Base-by-base conservation (phyloP, 2,888 invertebrate genomes). In the Drosophila dives region DNA sequence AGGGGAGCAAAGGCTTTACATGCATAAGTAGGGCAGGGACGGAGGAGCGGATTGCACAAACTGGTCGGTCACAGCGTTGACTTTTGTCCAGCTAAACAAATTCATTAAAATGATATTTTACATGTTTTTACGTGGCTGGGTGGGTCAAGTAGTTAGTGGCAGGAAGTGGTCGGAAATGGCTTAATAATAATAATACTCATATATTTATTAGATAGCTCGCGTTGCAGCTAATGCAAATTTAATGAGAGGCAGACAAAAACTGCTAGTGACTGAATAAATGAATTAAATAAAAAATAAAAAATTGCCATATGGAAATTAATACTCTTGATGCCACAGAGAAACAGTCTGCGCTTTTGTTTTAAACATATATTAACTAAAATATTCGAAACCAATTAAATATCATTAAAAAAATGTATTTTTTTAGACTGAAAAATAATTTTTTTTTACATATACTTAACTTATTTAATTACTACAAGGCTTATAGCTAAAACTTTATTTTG, bases 101-200 rank as follows among this genome's bases (percentile, higher is more conserved):
- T 78, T 78, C 79, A 78, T 78, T 78, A 78, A 71, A 78, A 71
- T 75, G 71, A 75, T 71, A 78, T 78, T 78, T 78, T 71, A 68
- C 72, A 71, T 56, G 42, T 70, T 72, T 72, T 48, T 36, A 64
- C 64, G 65, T 66, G 53, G 38, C 48, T 29, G 40, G 29, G 29
- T 56, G 56, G 55, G 40, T 42, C 42, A 32, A 56, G 56, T 56
- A 32, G 42, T 56, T 42, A 15, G 40, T 56, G 56, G 42, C 42
- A 56, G 40, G 42, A 56, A 56, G 42, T 42, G 56, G 56, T 56
- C 29, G 56, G 38, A 54, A 71, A 71, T 71, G 69, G 69, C 69
- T 70, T 70, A 55, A 68, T 70, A 61, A 68, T 70, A 61, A 68
- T 70, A 68, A 68, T 71, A 53, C 53, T 51, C 51, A 54, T 60